Base-by-base conservation (phyloP, 2,113 vertebrate genomes). In the Leucosticte australis region DNA sequence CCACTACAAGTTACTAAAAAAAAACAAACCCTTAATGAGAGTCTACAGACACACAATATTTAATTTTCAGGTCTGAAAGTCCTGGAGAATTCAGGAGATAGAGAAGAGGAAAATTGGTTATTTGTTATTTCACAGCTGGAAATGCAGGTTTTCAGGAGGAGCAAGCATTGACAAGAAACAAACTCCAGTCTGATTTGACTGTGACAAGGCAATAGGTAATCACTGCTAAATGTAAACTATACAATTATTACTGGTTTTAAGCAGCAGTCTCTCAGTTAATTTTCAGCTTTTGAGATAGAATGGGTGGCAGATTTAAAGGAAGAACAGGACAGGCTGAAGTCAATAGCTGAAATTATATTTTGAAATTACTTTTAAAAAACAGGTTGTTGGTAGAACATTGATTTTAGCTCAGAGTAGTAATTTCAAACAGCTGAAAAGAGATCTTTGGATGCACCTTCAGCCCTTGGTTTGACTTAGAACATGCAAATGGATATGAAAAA, bases 401-500 rank as follows among this genome's bases (percentile, higher is more conserved):
- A 88, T 81, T 96, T 97, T 85, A 79, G 46, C 60, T 91, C 60
- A 47, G 39, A 96, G 35, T 53, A 64, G 84, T 90, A 90, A 94
- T 94, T 92, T 88, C 55, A 83, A 84, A 81, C 39, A 91, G 50
- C 56, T 87, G 33, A 62, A 90, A 73, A 86, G 79, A 81, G n/a
- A 69, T 75, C 15, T 91, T 90, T 28, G 28, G 91, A 63, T 81
- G 56, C 4, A 57, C 41, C 33, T 90, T 92, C 62, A 64, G 75
- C 23, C 74, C 35, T 86, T 50, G 9, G 16, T 83, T 95, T 95
- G 39, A 53, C 88, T 94, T 92, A 83, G 71, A 87, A 77, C n/a
- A 62, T 70, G 88, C 39, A 95, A 88, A 96, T 92, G 86, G 75
- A 69, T 76, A 20, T 69, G 30, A 83, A 86, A 75, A 70, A 46